Percentiles rank a stretch among this genome's conserved stretches.
These are phyloP conservation scores for Hemitrygon akajei DNA, from an alignment of 2,797 vertebrate genomes.

Conservation along the genomic window DNA sequence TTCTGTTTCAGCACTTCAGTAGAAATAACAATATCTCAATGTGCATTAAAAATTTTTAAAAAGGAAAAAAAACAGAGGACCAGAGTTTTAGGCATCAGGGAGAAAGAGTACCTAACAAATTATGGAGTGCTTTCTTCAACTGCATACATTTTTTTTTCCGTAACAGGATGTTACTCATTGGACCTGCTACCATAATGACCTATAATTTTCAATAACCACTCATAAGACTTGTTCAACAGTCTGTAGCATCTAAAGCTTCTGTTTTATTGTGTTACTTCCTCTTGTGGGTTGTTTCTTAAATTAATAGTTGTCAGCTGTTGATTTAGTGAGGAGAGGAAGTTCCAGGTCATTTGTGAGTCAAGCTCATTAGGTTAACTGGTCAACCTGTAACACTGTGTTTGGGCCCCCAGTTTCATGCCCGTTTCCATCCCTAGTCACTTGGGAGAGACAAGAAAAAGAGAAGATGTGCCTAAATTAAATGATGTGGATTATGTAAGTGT, in stretches of 20 bases:
- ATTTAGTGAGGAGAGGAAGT: no score
- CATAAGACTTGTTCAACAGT: neutral
- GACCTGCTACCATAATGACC: neutral
- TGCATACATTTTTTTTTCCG: neutral
- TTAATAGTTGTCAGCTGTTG: no score
- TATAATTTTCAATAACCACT: neutral
- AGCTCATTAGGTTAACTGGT: no score
- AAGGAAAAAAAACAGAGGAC: neutral
- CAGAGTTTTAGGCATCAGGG: neutral
- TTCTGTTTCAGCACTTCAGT: neutral
- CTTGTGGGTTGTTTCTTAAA: no score
- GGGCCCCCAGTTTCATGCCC: no score
- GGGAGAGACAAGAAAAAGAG: no score
- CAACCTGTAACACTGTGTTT: no score
- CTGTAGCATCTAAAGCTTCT: neutral
- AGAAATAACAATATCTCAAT: neutral
- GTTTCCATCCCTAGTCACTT: no score
- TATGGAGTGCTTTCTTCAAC: neutral
- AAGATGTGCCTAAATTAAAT: no score
- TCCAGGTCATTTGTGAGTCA: no score
- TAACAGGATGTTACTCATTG: neutral
- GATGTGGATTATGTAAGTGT: no score
- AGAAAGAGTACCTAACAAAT: neutral
- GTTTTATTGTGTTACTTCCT: neutral
- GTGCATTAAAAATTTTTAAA: neutral